Evolutionary conservation across 1,140 invertebrate genomes (phyloP), one percentile per base, ranked within the genome.

Genomic region (Camponotus floridanus): DNA sequence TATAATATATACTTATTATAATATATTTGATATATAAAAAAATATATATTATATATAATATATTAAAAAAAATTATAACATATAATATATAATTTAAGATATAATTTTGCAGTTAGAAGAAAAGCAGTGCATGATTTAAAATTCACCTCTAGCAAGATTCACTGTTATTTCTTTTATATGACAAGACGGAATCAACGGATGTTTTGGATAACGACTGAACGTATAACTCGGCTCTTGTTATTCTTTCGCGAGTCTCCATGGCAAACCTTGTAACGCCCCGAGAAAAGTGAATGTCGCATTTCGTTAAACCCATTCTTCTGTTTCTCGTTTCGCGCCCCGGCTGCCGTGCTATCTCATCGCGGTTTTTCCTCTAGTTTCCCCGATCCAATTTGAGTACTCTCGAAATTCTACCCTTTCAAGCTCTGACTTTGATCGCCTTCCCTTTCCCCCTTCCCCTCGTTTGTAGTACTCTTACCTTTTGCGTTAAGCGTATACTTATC

Each of bases 261-360:
- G 45, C 71, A 78, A 91, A 90, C 87, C 87, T 89, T 78, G 65
- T 85, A 87, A 84, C 86, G 85, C 87, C 61, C 87, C 76, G 86
- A 93, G 91, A 90, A 93, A 93, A 92, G 94, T 92, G 90, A 89
- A 94, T 92, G 92, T 94, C 91, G 90, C 89, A 88, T 86, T 92
- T 93, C 92, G 90, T 94, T 94, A 94, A 92, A 85, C 89, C 76
- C 65, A 68, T 81, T 85, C 84, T 78, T 64, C 64, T 71, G 59
- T 62, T 73, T 62, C 71, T 26, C 76, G 55, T 62, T 76, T 45
- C 65, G 48, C 36, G n/a, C 67, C 45, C 55, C 9, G 59, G 13
- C n/a, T 51, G 33, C 6, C 26, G 33, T 39, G 15, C 57, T 45
- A 33, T 80, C 64, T 85, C 86, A 68, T 84, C 76, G 67, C 62